phyloP scores from a whole-genome alignment of 30 jellyfish, hydroid and myxozoan species.

The Mastigias papua region DNA sequence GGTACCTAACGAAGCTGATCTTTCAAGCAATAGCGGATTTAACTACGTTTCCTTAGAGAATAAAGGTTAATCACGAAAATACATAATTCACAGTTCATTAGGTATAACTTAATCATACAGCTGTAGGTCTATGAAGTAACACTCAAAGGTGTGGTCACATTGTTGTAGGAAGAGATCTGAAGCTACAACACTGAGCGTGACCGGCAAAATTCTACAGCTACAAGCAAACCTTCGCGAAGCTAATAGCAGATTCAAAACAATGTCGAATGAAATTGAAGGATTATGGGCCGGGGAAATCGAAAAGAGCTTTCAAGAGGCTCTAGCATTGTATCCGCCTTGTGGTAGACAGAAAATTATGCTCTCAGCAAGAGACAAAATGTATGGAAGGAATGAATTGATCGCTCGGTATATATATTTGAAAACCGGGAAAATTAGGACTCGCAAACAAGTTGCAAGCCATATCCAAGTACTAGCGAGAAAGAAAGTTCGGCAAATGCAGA shows the following conservation, averaged over 20 bases:
- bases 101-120: neutral
- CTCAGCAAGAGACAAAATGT: constrained; percentile 98
- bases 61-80: neutral
- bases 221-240: neutral
- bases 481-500: constrained; percentile 84
- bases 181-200: neutral
- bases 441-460: constrained; percentile 99
- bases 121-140: neutral
- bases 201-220: neutral
- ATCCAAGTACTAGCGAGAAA: constrained; percentile 97
- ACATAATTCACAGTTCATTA: neutral
- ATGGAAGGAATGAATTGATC: constrained; percentile 95
- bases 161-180: neutral
- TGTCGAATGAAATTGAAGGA: constrained; percentile 90
- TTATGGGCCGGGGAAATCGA: constrained; percentile 98
- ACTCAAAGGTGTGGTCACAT: neutral
- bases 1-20: constrained; percentile 74
- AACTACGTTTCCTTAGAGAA: neutral
- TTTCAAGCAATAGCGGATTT: constrained; percentile 46
- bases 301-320: constrained; percentile 96
- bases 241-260: neutral
- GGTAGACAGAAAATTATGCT: constrained; percentile 99
- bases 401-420: constrained; percentile 91
- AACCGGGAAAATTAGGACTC: constrained; percentile 95
- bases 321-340: constrained; percentile 96